phyloP scores from a whole-genome alignment of 2,113 vertebrate genomes.

The Thalassarche chlororhynchos region DNA sequence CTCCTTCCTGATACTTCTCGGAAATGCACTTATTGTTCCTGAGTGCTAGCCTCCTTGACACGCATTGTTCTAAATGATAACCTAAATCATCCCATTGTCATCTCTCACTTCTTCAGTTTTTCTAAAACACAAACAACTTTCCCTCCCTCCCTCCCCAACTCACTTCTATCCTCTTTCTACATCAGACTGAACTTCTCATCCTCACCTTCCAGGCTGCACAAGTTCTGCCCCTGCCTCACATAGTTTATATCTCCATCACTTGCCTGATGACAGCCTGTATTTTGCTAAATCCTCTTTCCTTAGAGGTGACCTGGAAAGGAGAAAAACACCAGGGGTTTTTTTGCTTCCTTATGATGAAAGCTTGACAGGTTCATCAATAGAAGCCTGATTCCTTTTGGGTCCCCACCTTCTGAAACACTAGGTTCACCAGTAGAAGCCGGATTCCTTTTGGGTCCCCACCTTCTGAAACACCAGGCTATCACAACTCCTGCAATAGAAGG shows the following conservation, averaged over 20 bases:
- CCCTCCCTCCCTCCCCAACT: not conserved
- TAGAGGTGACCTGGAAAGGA: not conserved
- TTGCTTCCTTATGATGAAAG: not conserved
- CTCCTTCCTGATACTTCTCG: not conserved
- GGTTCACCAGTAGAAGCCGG: not conserved
- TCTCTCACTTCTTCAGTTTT: not conserved
- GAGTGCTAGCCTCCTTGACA: not conserved
- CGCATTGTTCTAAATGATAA: not conserved
- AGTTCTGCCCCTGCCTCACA: not conserved
- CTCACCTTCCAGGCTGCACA: not conserved
- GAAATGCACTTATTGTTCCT: not conserved
- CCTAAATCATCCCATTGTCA: not conserved
- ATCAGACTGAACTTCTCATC: not conserved
- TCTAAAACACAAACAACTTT: not conserved
- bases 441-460: not conserved
- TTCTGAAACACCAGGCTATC: not conserved
- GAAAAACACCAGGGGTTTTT: not conserved
- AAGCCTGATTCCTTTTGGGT: not conserved
- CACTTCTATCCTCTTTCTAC: not conserved
- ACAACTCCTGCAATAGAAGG: not conserved
- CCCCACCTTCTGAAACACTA: not conserved
- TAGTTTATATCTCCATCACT: not conserved
- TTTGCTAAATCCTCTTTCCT: not conserved
- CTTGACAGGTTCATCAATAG: not conserved
- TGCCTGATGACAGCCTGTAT: not conserved